phyloP scores from a whole-genome alignment of 37 sponge, comb jelly and placozoan species.

The Spongilla lacustris region DNA sequence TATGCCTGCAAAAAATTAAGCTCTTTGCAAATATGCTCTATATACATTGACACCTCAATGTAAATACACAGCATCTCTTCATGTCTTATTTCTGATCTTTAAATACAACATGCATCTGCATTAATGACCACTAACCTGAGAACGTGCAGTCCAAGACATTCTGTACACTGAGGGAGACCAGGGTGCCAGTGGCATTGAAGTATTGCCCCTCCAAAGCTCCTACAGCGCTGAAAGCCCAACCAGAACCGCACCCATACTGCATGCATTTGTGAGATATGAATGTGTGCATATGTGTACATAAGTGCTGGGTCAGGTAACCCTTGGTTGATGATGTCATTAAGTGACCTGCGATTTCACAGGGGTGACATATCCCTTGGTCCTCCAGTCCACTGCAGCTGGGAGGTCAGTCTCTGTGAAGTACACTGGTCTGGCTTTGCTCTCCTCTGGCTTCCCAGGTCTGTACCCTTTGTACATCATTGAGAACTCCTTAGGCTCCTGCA shows the following conservation, averaged over 20 bases:
- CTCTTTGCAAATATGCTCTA: too few species aligned
- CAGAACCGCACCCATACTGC: conserved; percentile 89
- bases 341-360: conserved; percentile 74
- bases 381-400: conserved; percentile 76
- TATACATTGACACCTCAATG: too few species aligned
- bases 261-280: not conserved
- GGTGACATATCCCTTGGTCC: conserved; percentile 72
- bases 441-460: not conserved
- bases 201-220: conserved; percentile 89
- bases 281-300: not conserved
- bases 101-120: too few species aligned
- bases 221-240: conserved; percentile 95
- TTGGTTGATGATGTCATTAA: too few species aligned
- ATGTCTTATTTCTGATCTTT: too few species aligned
- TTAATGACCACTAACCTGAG: conserved; percentile 27
- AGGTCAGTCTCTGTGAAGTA: not conserved
- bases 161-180: conserved; percentile 91
- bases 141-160: conserved; percentile 90
- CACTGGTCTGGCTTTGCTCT: not conserved
- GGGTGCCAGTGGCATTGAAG: conserved; percentile 10
- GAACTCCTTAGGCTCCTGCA: conserved; percentile 66
- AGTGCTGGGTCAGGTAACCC: too few species aligned
- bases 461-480: conserved; percentile 60
- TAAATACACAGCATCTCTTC: too few species aligned
- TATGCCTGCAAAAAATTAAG: too few species aligned